Evolutionary conservation across 1,140 invertebrate genomes (phyloP).

Genomic region (Mylabris phalerata): DNA sequence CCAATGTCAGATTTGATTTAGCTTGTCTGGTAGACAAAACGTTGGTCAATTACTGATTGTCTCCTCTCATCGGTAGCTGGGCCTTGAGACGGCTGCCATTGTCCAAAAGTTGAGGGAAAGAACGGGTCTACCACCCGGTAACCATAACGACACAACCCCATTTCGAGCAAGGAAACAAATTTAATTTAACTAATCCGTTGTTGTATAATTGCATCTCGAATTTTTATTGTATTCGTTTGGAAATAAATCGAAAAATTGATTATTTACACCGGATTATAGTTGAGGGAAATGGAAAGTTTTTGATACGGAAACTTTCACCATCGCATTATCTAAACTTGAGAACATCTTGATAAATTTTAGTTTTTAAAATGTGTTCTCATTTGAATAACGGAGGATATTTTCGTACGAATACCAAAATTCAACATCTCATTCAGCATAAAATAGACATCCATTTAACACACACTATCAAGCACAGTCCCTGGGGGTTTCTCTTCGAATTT

Average conservation of each 20-base stretch:
- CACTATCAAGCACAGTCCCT: constrained; percentile 2
- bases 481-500: constrained; percentile 9
- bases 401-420: constrained; percentile 1
- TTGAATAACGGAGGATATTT: constrained; percentile 12
- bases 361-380: constrained; percentile 6
- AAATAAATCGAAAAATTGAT: too few species aligned
- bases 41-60: constrained; percentile 8
- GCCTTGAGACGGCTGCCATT: not conserved
- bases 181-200: constrained; percentile 7
- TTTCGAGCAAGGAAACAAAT: constrained; percentile 1
- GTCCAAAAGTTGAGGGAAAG: too few species aligned
- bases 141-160: constrained; percentile 8
- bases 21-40: too few species aligned
- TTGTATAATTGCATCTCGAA: too few species aligned
- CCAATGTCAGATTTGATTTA: too few species aligned
- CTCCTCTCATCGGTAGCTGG: constrained; percentile 1
- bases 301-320: too few species aligned
- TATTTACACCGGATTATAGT: too few species aligned
- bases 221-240: too few species aligned
- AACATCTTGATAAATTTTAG: constrained; percentile 15
- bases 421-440: constrained; percentile 16
- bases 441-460: constrained; percentile 18
- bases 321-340: not conserved
- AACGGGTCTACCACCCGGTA: not conserved
- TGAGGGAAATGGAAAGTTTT: too few species aligned